Percentiles rank a stretch among this genome's conserved stretches.
Evolutionary conservation across 2,888 invertebrate genomes (phyloP).

Genomic region (Acronicta aceris): DNA sequence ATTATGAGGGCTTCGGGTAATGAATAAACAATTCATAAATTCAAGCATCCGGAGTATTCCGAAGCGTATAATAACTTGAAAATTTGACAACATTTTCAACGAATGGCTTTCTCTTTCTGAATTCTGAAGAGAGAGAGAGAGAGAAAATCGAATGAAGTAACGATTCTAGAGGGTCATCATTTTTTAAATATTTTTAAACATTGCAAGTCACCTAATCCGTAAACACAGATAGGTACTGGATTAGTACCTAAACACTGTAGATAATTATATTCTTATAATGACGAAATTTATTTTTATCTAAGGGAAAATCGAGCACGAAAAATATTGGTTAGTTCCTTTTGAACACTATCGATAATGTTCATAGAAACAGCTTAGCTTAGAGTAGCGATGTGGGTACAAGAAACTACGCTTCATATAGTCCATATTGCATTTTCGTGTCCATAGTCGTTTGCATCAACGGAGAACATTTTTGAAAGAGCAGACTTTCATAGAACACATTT

Average conservation of each 20-base stretch:
- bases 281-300: no score
- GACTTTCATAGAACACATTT: constrained; percentile 5
- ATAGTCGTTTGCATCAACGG: not conserved
- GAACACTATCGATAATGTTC: constrained; percentile 7
- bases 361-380: not conserved
- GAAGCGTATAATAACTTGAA: constrained; percentile 18
- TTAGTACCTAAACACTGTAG: no score
- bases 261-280: no score
- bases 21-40: constrained; percentile 43
- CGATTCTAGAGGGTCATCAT: no score
- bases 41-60: constrained; percentile 10
- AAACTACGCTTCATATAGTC: constrained; percentile 9
- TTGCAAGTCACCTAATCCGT: no score
- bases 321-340: no score
- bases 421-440: not conserved
- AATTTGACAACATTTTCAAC: constrained; percentile 16
- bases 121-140: no score
- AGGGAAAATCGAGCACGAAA: no score
- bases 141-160: no score
- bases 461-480: not conserved
- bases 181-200: no score
- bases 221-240: no score
- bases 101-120: no score
- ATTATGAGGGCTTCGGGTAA: constrained; percentile 36
- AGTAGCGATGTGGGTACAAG: constrained; percentile 29